A percentile compares a stretch with the other conserved stretches of the same genome.
Conservation (phyloP, 2,113 vertebrate species). For the Sus scrofa region DNA sequence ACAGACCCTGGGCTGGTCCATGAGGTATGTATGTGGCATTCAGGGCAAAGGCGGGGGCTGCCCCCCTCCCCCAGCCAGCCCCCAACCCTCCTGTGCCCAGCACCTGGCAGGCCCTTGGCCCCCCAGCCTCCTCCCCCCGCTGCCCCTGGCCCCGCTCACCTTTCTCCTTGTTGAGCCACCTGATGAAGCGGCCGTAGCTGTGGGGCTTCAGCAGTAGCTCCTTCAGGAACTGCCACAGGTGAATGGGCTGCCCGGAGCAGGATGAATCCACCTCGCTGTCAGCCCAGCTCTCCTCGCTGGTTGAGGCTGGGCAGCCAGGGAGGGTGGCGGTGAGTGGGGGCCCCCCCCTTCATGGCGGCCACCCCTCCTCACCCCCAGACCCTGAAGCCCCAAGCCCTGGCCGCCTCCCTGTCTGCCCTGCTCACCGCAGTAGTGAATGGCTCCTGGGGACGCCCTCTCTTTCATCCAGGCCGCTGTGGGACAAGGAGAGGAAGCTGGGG, state of each 20-base stretch:
- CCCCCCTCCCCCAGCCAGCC: not conserved
- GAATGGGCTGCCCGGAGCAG: slow-evolving; percentile 96
- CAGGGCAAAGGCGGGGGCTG: not conserved
- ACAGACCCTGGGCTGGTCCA: not conserved
- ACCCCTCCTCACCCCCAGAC: not conserved
- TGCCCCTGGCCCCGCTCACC: slow-evolving; percentile 85
- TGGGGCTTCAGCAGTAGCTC: slow-evolving; percentile 97
- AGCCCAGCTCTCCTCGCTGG: slow-evolving; percentile 90
- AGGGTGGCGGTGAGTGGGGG: not conserved
- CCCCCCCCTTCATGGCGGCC: not conserved
- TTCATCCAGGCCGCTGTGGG: slow-evolving; percentile 98
- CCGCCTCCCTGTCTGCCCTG: not conserved
- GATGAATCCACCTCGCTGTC: slow-evolving; percentile 95
- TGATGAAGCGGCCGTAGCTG: slow-evolving; percentile 97
- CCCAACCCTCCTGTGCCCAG: not conserved
- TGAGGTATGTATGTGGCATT: rapidly evolving
- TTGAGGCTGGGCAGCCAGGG: slow-evolving; percentile 27
- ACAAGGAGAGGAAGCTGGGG: slow-evolving; percentile 53
- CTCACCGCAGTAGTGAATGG: slow-evolving; percentile 89
- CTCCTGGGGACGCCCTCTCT: slow-evolving; percentile 90
- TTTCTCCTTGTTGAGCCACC: slow-evolving; percentile 99
- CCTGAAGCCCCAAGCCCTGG: rapidly evolving
- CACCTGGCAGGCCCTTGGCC: rapidly evolving
- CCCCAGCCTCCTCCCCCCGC: not conserved
- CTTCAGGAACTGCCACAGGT: slow-evolving; percentile 98